A percentile compares a stretch with the other conserved stretches of the same genome.
Conservation (phyloP, 2,113 vertebrate genomes). For the Perca schrenkii region DNA sequence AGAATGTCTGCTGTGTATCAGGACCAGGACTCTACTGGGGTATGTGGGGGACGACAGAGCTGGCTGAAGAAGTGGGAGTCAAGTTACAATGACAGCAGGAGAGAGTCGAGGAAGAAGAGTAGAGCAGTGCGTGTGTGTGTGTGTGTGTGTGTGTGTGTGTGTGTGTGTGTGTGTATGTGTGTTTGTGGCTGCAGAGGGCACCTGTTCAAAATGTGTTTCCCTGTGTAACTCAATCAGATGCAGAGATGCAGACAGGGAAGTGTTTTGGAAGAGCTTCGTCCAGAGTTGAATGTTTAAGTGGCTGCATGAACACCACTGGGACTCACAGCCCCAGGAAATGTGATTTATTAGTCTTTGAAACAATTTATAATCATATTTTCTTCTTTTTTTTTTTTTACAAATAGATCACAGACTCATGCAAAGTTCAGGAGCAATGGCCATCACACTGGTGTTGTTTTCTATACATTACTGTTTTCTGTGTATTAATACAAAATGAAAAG, state of each 20-base stretch:
- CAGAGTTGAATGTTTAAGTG: conserved; percentile 41
- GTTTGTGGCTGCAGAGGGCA: conserved; percentile 49
- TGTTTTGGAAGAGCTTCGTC: conserved; percentile 36
- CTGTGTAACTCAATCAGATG: conserved; percentile 73
- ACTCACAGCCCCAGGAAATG: conserved; percentile 6
- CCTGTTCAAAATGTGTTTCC: conserved; percentile 75
- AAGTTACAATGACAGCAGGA: conserved; percentile 64
- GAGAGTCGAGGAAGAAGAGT: conserved; percentile 54
- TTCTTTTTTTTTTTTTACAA: not conserved
- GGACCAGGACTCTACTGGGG: conserved; percentile 25
- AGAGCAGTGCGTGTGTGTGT: conserved; percentile 38
- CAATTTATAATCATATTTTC: not conserved
- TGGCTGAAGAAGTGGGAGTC: conserved; percentile 53
- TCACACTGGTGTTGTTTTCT: not conserved
- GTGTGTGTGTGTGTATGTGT: conserved; percentile 34
- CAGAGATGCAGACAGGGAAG: conserved; percentile 47
- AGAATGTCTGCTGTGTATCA: conserved; percentile 3
- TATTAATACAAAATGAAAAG: not conserved
- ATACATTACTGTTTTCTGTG: not conserved
- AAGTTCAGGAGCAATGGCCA: not conserved
- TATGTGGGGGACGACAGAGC: conserved; percentile 38
- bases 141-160: conserved; percentile 30
- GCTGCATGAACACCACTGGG: conserved; percentile 21
- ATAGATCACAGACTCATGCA: not conserved
- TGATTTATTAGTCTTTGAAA: conserved; percentile 15